phyloP scores from a whole-genome alignment of 2,888 invertebrate species.

The Ganaspis brasiliensis region DNA sequence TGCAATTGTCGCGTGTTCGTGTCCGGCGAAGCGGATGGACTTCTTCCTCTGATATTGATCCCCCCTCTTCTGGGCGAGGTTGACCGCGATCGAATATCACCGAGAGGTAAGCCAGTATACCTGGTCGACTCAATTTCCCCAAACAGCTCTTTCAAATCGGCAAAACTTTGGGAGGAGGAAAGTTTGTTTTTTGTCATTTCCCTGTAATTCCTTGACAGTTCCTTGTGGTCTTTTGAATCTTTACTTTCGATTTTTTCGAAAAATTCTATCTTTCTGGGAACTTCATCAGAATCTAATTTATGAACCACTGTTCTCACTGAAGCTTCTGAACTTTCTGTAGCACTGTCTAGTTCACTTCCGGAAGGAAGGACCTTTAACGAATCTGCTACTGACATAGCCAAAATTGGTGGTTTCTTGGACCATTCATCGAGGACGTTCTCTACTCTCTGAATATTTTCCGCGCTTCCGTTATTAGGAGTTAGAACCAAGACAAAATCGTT shows the following conservation, averaged over 20 bases:
- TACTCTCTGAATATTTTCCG: conserved; percentile 73
- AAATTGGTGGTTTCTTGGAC: conserved; percentile 78
- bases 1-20: conserved; percentile 74
- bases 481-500: conserved; percentile 81
- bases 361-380: conserved; percentile 75
- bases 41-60: conserved; percentile 66
- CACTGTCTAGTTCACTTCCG: conserved; percentile 87
- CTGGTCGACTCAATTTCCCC: conserved; percentile 87
- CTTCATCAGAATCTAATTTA: conserved; percentile 83
- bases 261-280: conserved; percentile 89
- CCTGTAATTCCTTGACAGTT: conserved; percentile 59
- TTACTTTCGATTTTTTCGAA: conserved; percentile 86
- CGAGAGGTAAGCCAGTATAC: conserved; percentile 82
- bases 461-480: conserved; percentile 75
- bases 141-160: conserved; percentile 91
- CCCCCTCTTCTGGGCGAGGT: conserved; percentile 56
- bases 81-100: conserved; percentile 60
- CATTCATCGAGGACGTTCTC: conserved; percentile 80
- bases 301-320: conserved; percentile 87
- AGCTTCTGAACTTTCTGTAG: conserved; percentile 85
- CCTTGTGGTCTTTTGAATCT: conserved; percentile 50
- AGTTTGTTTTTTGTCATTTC: conserved; percentile 71
- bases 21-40: conserved; percentile 73
- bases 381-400: conserved; percentile 67
- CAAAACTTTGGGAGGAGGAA: conserved; percentile 86